Percentiles rank a stretch among this genome's conserved stretches.
Evolutionary conservation across 2,888 invertebrate species (phyloP).

Genomic region (Drosophila gaucha): DNA sequence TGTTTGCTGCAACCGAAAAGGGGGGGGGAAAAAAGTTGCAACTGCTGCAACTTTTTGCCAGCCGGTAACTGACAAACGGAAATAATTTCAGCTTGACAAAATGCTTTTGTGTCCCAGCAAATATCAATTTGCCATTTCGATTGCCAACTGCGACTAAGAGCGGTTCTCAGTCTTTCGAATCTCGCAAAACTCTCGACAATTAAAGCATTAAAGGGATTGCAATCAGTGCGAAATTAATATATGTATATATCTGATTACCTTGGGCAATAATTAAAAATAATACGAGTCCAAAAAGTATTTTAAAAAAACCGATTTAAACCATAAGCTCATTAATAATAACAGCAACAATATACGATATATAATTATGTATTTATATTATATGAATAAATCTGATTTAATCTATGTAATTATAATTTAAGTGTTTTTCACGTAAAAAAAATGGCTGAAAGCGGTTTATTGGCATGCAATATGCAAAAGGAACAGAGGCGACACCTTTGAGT

Average conservation of each 20-base stretch:
- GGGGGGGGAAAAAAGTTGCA: conserved; percentile 7
- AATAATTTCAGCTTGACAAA: conserved; percentile 38
- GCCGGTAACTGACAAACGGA: conserved; percentile 51
- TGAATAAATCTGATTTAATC: conserved; percentile 17
- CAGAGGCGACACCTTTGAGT: no score
- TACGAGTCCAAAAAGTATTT: neutral
- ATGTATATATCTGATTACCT: conserved; percentile 14
- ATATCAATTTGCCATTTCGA: conserved; percentile 61
- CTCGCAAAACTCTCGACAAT: conserved; percentile 11
- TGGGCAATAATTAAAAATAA: conserved; percentile 34
- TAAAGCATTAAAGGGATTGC: conserved; percentile 12
- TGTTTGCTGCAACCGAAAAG: conserved; percentile 8
- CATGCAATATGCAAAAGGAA: no score
- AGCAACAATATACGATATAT: neutral
- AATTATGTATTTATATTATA: neutral
- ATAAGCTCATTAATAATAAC: conserved; percentile 3
- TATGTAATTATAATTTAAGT: conserved; percentile 15
- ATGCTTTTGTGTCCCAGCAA: conserved; percentile 35
- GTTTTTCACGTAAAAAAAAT: no score
- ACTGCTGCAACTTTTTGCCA: conserved; percentile 30
- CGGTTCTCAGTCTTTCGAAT: neutral
- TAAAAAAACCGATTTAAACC: conserved; percentile 20
- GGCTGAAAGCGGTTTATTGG: no score
- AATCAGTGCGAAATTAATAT: conserved; percentile 27
- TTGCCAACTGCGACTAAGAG: conserved; percentile 28